Percentiles rank a stretch among this genome's conserved stretches.
Conservation (phyloP, 2,113 vertebrate genomes). For the Ctenomys sociabilis region DNA sequence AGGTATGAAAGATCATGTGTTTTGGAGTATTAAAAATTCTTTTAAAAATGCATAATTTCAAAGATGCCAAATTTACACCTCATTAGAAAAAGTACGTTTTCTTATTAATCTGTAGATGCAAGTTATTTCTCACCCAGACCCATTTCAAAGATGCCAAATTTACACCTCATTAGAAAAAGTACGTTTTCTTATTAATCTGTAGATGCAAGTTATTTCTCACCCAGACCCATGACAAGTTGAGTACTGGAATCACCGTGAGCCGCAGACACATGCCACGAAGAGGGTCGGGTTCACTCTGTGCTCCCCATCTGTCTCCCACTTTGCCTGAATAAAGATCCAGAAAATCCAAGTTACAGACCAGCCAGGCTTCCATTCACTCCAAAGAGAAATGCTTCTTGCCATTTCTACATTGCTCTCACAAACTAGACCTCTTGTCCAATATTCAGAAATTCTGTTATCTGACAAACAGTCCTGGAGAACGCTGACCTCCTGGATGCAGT, state of each 20-base stretch:
- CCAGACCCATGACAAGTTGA: constrained; percentile 9
- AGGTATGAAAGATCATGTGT: not conserved
- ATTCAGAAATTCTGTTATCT: not conserved
- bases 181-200: constrained; percentile 54
- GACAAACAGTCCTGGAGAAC: not conserved
- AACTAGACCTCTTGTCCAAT: rapidly evolving
- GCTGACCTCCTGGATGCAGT: not conserved
- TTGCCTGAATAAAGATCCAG: not conserved
- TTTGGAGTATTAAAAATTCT: constrained; percentile 43
- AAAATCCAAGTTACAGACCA: not conserved
- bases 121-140: constrained; percentile 67
- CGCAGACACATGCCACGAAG: not conserved
- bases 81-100: constrained; percentile 36
- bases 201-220: constrained; percentile 71
- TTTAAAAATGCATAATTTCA: constrained; percentile 24
- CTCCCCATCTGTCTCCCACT: constrained; percentile 58
- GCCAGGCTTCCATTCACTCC: not conserved
- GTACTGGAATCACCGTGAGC: not conserved
- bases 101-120: constrained; percentile 51
- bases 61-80: not conserved
- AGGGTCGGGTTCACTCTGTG: not conserved
- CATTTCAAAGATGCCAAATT: too few relatives aligned
- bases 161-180: not conserved
- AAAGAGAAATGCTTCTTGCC: not conserved
- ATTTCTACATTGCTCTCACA: not conserved